Base-by-base conservation (phyloP, 64 coral and sea anemone species). In the Porites lutea region DNA sequence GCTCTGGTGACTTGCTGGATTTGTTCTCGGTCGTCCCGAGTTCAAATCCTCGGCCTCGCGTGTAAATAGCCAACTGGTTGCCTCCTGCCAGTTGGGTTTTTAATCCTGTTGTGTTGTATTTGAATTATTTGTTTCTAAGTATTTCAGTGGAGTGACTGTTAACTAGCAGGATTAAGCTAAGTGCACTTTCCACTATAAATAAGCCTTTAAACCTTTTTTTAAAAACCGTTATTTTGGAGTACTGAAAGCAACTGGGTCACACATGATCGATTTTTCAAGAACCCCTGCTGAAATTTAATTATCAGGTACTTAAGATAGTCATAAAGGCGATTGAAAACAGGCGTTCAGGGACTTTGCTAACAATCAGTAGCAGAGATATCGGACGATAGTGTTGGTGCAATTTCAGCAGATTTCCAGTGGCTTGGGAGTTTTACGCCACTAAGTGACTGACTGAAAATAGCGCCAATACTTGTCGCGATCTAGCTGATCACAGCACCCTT, bases 351-450 rank as follows among this genome's bases (percentile, higher is more conserved):
- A 22, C 65, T 67, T 67, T 67, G 15, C 65, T 67, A 67, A 20
- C 65, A 67, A 67, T 67, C 15, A 19, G 15, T 67, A 67, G 15
- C 15, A 67, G n/a, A 19, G 65, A 67, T 67, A 67, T 67, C 65
- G 65, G 65, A 18, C 2, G 48, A 23, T 79, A 52, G 49, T 55
- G 53, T 72, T 48, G 86, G 71, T 50, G 65, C 72, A 21, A 88
- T 55, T 18, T 88, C 43, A 45, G 84, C 67, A n/a, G 84, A 72
- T 71, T 87, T 91, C 63, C 77, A 82, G 51, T 89, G 74, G 22
- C 55, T 47, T 51, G 63, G 88, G 60, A 79, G 49, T 16, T 52
- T 60, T 45, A 27, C 88, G 52, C 23, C 52, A 22, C 19, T 18
- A 21, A 90, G 27, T 76, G 62, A 71, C 9, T 75, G 88, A 65